A percentile compares a stretch with the other conserved stretches of the same genome.
Evolutionary conservation across 2,888 invertebrate genomes (phyloP).

Genomic region (Amiota minor): DNA sequence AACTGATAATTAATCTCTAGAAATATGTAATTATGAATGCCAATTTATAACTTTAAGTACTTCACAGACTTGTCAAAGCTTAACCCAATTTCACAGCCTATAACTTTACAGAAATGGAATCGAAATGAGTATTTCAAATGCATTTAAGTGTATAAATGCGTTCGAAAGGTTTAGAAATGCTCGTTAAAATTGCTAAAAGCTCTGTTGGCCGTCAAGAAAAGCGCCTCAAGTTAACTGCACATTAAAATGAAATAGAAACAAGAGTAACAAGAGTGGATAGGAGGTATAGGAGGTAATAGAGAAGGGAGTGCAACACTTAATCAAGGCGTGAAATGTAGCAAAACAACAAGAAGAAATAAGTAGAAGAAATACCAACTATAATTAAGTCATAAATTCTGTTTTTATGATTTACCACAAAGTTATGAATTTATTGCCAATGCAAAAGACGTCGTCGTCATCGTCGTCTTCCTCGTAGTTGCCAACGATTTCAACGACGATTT

Average conservation of each 20-base stretch:
- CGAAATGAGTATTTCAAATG: constrained; percentile 39
- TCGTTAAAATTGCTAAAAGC: not conserved
- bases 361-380: constrained; percentile 46
- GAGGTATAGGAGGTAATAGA: too few relatives aligned
- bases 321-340: constrained; percentile 59
- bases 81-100: constrained; percentile 1
- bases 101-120: too few relatives aligned
- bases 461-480: too few relatives aligned
- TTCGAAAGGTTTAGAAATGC: constrained; percentile 57
- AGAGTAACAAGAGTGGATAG: too few relatives aligned
- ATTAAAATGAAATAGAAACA: not conserved
- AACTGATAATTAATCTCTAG: too few relatives aligned
- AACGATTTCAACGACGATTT: not conserved
- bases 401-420: constrained; percentile 69
- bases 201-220: not conserved
- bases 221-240: not conserved
- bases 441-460: not conserved
- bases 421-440: constrained; percentile 61
- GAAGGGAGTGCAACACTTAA: constrained; percentile 56
- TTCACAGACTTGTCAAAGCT: not conserved
- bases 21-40: too few relatives aligned
- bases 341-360: not conserved
- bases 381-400: constrained; percentile 69
- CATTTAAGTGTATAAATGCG: constrained; percentile 61
- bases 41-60: too few relatives aligned